Conservation (phyloP, 2,797 vertebrate genomes). For the Balearica regulorum region DNA sequence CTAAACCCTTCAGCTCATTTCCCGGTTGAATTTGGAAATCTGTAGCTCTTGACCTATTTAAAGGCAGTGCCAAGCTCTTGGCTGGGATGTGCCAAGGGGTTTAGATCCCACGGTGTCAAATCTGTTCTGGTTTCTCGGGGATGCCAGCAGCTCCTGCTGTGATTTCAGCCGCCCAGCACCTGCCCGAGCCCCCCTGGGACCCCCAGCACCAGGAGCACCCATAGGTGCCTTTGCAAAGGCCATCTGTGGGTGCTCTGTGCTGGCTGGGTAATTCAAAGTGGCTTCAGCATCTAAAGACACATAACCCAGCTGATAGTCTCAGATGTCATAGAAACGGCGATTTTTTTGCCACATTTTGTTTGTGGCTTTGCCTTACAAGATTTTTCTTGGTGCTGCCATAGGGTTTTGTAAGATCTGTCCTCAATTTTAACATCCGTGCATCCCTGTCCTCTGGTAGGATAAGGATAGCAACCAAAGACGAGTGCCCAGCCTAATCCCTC, state of each 20-base stretch:
- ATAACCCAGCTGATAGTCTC: not conserved
- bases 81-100: not conserved
- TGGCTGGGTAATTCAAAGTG: not conserved
- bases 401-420: not conserved
- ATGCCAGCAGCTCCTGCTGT: not conserved
- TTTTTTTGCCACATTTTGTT: not conserved
- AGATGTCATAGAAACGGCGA: not conserved
- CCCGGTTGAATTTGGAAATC: not conserved
- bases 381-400: not conserved
- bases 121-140: not conserved
- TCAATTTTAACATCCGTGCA: not conserved
- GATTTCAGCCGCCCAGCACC: not conserved
- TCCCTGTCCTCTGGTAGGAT: not conserved
- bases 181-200: fast-evolving
- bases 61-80: not conserved
- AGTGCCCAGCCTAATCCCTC: not conserved
- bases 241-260: not conserved
- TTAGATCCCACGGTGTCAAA: not conserved
- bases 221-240: not conserved
- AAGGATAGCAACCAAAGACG: not conserved
- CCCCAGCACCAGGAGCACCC: not conserved
- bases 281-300: not conserved
- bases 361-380: fast-evolving
- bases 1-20: not conserved
- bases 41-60: not conserved